These are phyloP conservation scores for Xestoiulus laeticollis DNA, from an alignment of 2,888 invertebrate genomes.

Conservation along the genomic window DNA sequence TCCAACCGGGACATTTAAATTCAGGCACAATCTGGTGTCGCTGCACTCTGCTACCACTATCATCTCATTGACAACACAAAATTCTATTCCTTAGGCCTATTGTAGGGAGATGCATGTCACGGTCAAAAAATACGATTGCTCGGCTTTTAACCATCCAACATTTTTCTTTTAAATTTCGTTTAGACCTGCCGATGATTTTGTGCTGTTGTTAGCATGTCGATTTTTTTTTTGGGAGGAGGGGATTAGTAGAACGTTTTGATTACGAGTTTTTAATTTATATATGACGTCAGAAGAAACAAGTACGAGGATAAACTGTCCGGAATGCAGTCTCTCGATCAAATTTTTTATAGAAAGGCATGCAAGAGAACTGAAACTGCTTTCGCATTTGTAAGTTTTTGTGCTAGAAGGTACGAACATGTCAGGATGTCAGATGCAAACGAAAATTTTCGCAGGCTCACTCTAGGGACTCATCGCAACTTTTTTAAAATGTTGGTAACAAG, in stretches of 20 bases:
- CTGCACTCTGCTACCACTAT: too few relatives aligned
- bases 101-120: background rate
- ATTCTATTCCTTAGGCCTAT: background rate
- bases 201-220: background rate
- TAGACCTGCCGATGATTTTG: background rate
- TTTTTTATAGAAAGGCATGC: background rate
- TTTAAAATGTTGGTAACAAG: too few relatives aligned
- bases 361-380: background rate
- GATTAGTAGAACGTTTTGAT: background rate
- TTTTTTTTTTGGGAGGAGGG: background rate
- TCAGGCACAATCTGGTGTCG: too few relatives aligned
- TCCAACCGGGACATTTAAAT: too few relatives aligned
- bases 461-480: too few relatives aligned
- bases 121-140: too few relatives aligned
- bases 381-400: background rate
- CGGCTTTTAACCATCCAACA: background rate
- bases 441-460: too few relatives aligned
- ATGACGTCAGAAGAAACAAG: slow-evolving; percentile 45
- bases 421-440: background rate
- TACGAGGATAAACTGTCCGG: background rate
- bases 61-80: background rate
- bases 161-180: background rate
- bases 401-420: background rate
- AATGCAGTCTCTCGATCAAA: background rate
- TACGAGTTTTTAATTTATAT: background rate